A percentile compares a stretch with the other conserved stretches of the same genome.
Conservation (phyloP, 1,140 invertebrate genomes). For the Neotoxoptera formosana region DNA sequence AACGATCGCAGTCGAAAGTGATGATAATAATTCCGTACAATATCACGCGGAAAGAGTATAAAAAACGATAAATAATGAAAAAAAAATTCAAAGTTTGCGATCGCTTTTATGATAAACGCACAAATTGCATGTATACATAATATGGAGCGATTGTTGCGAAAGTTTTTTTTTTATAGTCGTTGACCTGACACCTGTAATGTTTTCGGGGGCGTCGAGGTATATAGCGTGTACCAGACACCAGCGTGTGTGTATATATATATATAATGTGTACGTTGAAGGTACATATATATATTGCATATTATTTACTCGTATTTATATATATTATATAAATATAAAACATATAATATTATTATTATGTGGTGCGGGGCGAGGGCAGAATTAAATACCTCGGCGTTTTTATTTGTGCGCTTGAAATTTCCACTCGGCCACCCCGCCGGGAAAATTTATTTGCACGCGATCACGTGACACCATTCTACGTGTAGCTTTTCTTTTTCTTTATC, state of each 20-base stretch:
- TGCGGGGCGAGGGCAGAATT: conserved; percentile 1
- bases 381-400: conserved; percentile 37
- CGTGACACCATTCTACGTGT: background rate
- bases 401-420: conserved; percentile 18
- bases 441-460: conserved; percentile 51
- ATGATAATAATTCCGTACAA: background rate
- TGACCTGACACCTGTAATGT: conserved; percentile 51
- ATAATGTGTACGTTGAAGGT: background rate
- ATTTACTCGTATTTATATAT: background rate
- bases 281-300: background rate
- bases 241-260: background rate
- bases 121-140: conserved; percentile 36
- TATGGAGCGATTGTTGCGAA: conserved; percentile 34
- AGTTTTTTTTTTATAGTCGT: conserved; percentile 46
- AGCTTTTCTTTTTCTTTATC: conserved; percentile 11
- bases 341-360: no score
- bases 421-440: background rate
- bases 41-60: background rate
- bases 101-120: conserved; percentile 9
- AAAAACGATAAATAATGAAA: background rate
- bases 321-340: background rate
- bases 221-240: conserved; percentile 33
- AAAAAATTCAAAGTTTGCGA: conserved; percentile 17
- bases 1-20: background rate
- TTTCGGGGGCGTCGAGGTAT: conserved; percentile 17